Conservation (phyloP, 2,888 invertebrate species). For the Conus canariensis region DNA sequence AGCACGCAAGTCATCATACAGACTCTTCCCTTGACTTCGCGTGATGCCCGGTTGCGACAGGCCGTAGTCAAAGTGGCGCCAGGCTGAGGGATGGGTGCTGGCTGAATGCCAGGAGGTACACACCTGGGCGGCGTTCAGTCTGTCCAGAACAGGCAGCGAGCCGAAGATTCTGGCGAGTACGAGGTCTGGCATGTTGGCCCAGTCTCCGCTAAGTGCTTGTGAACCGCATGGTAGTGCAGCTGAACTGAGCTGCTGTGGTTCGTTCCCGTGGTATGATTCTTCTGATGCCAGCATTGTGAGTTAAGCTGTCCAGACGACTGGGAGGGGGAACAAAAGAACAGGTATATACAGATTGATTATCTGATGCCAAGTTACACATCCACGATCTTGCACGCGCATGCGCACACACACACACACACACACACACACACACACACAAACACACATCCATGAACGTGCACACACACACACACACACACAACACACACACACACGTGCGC, state of each 20-base stretch:
- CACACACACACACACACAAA: no score
- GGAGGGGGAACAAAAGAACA: no score
- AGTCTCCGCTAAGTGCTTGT: not conserved
- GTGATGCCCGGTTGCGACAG: constrained; percentile 33
- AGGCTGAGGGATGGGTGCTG: constrained; percentile 47
- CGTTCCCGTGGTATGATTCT: no score
- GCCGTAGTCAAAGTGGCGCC: constrained; percentile 50
- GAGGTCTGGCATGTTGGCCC: constrained; percentile 55
- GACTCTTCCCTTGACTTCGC: not conserved
- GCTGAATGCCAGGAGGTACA: constrained; percentile 54
- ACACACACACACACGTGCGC: not conserved
- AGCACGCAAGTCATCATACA: not conserved
- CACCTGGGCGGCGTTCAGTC: constrained; percentile 48
- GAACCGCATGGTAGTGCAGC: not conserved
- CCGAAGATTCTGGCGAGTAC: constrained; percentile 53
- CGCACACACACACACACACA: no score
- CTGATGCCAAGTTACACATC: no score
- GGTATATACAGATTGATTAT: no score
- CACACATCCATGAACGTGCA: no score
- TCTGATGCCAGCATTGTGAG: no score
- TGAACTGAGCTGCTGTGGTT: not conserved
- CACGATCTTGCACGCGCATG: no score
- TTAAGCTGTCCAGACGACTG: no score
- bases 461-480: no score
- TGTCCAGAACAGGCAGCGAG: constrained; percentile 49